Evolutionary conservation across 1,140 invertebrate genomes (phyloP), one percentile per base, ranked within the genome.

Genomic region (Aphidius gifuensis): DNA sequence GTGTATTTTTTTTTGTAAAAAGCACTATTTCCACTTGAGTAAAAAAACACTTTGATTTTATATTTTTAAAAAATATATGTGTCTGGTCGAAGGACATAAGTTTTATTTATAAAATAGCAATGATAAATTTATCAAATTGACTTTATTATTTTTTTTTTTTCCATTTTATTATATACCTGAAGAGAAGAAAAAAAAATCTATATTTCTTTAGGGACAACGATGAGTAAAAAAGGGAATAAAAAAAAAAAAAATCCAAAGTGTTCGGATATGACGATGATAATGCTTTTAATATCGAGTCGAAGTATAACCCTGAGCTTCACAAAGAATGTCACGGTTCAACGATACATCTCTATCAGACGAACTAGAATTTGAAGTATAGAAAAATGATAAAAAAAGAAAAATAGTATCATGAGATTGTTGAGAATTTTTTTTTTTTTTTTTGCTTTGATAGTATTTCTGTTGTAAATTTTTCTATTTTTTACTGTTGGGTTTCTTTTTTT

Each of bases 281-380:
- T 58, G 55, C 61, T 58, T 62, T 51, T 49, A 62, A 58, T 54
- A 59, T 59, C 32, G 16, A 38, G 58, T 32, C 4, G 48, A 32
- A 32, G 32, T 62, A 57, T 57, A 49, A 48, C 47, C 56, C 50
- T 45, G 54, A 39, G 60, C 21, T 57, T 51, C 39, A 50, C 61
- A 62, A 62, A 62, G 61, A 62, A 58, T 62, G 21, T 57, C 44
- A 62, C 54, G 61, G 46, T 62, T 62, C 54, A 62, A 42, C 44
- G 58, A 50, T 50, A 58, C 42, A 50, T 51, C 50, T 53, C 5
- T 1, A 5, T 38, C 23, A 32, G 23, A 32, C 4, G 23, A 32
- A 32, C 23, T 32, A 32, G 23, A 32, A 32, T 32, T 42, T n/a
- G 38, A 47, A 43, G 43, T 21, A 55, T 38, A 51, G 11, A 44